phyloP scores from a whole-genome alignment of 2,113 vertebrate species.

The Vimba vimba region DNA sequence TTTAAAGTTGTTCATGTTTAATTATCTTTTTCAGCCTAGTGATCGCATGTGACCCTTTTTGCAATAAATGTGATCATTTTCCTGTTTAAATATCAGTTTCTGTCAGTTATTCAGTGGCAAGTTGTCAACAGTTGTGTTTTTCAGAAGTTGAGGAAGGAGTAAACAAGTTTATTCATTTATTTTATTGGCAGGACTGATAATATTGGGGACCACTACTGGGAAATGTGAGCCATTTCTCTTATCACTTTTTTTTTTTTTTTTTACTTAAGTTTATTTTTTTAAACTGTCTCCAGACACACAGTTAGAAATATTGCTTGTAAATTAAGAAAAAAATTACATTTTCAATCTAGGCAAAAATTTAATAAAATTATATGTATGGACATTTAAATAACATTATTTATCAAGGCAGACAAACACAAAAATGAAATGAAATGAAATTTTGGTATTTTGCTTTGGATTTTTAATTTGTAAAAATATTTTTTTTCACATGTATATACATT shows the following conservation, averaged over 20 bases:
- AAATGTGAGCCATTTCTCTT: neutral
- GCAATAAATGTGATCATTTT: slow-evolving; percentile 85
- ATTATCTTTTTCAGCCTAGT: slow-evolving; percentile 74
- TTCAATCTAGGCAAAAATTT: neutral
- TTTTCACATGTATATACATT: slow-evolving; percentile 54
- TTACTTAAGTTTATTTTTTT: neutral
- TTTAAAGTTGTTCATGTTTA: slow-evolving; percentile 81
- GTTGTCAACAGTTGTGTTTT: neutral
- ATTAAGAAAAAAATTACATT: accelerated
- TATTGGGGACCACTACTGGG: neutral
- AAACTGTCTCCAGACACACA: neutral
- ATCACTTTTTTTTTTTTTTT: neutral
- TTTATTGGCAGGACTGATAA: neutral
- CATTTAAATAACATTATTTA: neutral
- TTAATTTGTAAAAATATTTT: slow-evolving; percentile 66
- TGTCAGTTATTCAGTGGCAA: neutral
- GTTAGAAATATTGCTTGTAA: neutral
- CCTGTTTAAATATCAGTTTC: slow-evolving; percentile 76
- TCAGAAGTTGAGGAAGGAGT: slow-evolving; percentile 76
- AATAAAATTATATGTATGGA: neutral
- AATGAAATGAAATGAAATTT: neutral
- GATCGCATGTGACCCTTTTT: slow-evolving; percentile 73
- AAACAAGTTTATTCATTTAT: slow-evolving; percentile 59
- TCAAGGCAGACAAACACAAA: neutral
- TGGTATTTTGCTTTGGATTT: slow-evolving; percentile 33